Evolutionary conservation across 2,888 invertebrate species (phyloP).

Genomic region (Eilema griseolum): DNA sequence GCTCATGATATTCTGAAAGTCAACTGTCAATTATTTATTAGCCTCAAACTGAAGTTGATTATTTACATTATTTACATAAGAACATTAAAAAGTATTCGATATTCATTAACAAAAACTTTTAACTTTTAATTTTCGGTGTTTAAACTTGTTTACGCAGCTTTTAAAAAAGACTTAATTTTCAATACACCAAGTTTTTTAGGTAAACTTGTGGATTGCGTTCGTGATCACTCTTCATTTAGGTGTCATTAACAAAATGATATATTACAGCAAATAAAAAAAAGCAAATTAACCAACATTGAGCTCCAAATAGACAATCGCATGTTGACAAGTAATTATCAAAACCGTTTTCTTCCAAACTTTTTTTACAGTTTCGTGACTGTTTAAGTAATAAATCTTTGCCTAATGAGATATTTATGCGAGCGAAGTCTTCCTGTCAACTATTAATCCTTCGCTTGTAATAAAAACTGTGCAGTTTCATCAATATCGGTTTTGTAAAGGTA

Average conservation of each 20-base stretch:
- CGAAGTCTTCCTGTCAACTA: conserved; percentile 77
- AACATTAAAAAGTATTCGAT: neutral
- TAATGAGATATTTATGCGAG: conserved; percentile 86
- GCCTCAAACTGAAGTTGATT: too few relatives aligned
- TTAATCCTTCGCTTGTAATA: conserved; percentile 78
- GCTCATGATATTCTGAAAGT: too few relatives aligned
- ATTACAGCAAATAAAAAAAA: conserved; percentile 78
- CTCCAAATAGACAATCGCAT: conserved; percentile 85
- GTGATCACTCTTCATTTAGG: conserved; percentile 80
- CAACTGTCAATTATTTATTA: too few relatives aligned
- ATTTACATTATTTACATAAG: too few relatives aligned
- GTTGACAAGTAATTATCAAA: conserved; percentile 85
- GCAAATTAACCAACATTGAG: conserved; percentile 72
- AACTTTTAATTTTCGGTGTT: conserved; percentile 1
- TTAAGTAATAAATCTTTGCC: conserved; percentile 81
- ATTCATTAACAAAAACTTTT: neutral
- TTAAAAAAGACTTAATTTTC: conserved; percentile 46
- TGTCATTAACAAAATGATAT: conserved; percentile 85
- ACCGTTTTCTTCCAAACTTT: conserved; percentile 77
- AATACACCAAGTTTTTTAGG: conserved; percentile 52
- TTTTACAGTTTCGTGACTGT: conserved; percentile 83
- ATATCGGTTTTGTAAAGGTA: conserved; percentile 56
- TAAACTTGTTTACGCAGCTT: conserved; percentile 37
- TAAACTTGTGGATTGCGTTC: conserved; percentile 62
- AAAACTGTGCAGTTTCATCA: conserved; percentile 68